phyloP scores from a whole-genome alignment of 30 jellyfish, hydroid and myxozoan species.

The Turritopsis dohrnii region DNA sequence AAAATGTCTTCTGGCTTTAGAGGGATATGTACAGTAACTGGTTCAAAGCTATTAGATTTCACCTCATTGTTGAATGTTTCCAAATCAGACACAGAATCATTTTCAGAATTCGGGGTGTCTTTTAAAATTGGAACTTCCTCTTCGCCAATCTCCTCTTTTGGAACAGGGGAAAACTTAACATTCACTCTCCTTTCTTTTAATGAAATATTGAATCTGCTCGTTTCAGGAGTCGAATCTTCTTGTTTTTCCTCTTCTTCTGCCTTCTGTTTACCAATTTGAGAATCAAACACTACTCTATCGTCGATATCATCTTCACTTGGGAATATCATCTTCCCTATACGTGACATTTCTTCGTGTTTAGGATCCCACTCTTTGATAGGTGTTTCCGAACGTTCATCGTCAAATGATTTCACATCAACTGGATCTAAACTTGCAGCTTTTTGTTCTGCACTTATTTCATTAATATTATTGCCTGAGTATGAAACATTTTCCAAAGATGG shows the following conservation, averaged over 20 bases:
- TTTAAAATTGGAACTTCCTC: neutral
- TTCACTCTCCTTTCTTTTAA: neutral
- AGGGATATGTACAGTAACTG: neutral
- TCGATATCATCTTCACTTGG: neutral
- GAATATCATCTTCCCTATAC: neutral
- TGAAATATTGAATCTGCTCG: neutral
- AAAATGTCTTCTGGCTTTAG: neutral
- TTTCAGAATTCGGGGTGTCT: neutral
- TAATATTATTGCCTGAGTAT: neutral
- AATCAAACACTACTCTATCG: neutral
- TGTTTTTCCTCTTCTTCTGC: neutral
- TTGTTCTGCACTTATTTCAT: neutral
- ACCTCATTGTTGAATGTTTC: neutral
- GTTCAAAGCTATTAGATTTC: neutral
- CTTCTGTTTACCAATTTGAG: neutral
- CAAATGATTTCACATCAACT: neutral
- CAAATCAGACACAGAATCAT: neutral
- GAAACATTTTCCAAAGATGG: neutral
- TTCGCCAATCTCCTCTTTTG: neutral
- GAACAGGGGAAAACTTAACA: neutral
- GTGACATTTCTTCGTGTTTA: neutral
- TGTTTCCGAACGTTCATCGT: neutral
- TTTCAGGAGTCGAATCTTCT: neutral
- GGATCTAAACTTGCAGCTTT: neutral
- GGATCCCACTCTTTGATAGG: neutral